phyloP scores from a whole-genome alignment of 2,113 vertebrate species.

The Spea bombifrons region DNA sequence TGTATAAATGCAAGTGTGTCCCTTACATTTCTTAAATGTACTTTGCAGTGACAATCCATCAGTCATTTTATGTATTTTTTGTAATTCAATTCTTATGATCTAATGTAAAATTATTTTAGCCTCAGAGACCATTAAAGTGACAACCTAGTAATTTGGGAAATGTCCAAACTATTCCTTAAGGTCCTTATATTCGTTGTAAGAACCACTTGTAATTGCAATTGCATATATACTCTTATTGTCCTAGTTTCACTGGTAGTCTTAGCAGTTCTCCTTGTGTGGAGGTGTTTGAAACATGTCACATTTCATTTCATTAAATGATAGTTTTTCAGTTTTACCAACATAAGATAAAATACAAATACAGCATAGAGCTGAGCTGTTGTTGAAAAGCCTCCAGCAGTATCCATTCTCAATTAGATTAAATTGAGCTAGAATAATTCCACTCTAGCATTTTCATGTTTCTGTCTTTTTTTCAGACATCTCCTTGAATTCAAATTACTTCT shows the following conservation, averaged over 20 bases:
- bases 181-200: too few relatives aligned
- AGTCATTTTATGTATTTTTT: too few relatives aligned
- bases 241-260: constrained; percentile 1
- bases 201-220: too few relatives aligned
- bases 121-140: too few relatives aligned
- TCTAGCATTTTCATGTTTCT: constrained; percentile 50
- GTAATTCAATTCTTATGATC: too few relatives aligned
- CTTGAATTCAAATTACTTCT: constrained; percentile 53
- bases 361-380: constrained; percentile 38
- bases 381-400: constrained; percentile 33
- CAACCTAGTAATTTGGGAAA: too few relatives aligned
- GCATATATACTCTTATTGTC: neutral
- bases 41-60: too few relatives aligned
- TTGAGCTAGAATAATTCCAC: constrained; percentile 53
- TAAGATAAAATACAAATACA: constrained; percentile 43
- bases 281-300: constrained; percentile 21
- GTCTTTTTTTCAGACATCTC: constrained; percentile 43
- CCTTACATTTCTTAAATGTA: too few relatives aligned
- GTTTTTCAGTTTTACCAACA: constrained; percentile 37
- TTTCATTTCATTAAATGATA: constrained; percentile 53
- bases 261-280: neutral
- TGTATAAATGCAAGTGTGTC: too few relatives aligned
- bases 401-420: constrained; percentile 50
- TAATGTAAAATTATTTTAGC: too few relatives aligned
- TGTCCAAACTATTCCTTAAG: too few relatives aligned